Evolutionary conservation across 1,140 invertebrate genomes (phyloP).

Genomic region (Battus philenor): DNA sequence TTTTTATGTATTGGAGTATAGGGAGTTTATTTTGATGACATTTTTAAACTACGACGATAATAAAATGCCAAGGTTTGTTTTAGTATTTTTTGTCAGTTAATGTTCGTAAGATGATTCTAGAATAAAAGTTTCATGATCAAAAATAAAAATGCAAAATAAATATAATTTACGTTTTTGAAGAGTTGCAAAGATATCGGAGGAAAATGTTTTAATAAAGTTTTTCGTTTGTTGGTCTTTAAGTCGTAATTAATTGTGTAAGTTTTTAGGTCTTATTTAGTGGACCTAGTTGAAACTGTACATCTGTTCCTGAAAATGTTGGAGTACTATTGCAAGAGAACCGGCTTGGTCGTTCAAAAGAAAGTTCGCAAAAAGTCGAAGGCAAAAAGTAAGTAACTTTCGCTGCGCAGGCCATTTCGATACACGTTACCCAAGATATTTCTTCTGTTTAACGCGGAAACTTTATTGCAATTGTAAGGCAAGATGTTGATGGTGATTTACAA

Average conservation of each 20-base stretch:
- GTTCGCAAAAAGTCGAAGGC: conserved; percentile 70
- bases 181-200: no score
- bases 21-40: conserved; percentile 90
- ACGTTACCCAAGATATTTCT: not conserved
- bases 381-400: conserved; percentile 66
- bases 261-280: conserved; percentile 86
- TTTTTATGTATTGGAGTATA: conserved; percentile 96
- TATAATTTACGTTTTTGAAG: no score
- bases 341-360: conserved; percentile 87
- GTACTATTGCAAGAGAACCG: conserved; percentile 82
- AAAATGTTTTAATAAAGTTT: conserved; percentile 5
- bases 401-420: not conserved
- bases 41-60: conserved; percentile 89
- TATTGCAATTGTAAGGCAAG: not conserved
- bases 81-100: conserved; percentile 6
- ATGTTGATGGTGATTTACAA: conserved; percentile 13
- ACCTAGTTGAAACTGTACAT: conserved; percentile 93
- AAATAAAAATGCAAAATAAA: conserved; percentile 2
- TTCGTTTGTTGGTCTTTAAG: conserved; percentile 12
- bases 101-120: conserved; percentile 2
- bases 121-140: no score
- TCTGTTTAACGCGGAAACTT: not conserved
- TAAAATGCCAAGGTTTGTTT: conserved; percentile 88
- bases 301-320: conserved; percentile 96
- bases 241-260: not conserved